phyloP scores from a whole-genome alignment of 2,113 vertebrate genomes.

The Psilopsiagon aurifrons region DNA sequence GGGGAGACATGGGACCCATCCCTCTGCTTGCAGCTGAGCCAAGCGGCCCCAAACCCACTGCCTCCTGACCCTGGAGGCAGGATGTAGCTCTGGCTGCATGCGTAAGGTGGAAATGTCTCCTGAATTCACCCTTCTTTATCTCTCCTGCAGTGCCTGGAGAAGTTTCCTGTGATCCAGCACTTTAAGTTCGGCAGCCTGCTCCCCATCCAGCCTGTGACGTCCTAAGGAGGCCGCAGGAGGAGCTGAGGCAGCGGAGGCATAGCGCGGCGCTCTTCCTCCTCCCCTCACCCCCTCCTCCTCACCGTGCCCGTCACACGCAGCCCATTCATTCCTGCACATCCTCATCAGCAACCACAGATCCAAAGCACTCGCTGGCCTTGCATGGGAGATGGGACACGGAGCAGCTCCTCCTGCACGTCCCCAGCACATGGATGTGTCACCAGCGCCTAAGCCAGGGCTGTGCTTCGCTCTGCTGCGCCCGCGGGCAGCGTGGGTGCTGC shows the following conservation, averaged over 20 bases:
- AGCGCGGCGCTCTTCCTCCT: constrained; percentile 5
- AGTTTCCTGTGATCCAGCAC: constrained; percentile 99
- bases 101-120: neutral
- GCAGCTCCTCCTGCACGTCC: neutral
- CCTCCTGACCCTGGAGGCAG: neutral
- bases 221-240: constrained; percentile 74
- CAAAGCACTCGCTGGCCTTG: neutral
- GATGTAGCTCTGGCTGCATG: neutral
- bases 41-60: neutral
- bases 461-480: fast-evolving
- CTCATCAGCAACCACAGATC: constrained; percentile 5
- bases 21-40: neutral
- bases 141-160: constrained; percentile 91
- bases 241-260: neutral
- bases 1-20: neutral
- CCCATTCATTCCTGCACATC: constrained; percentile 28
- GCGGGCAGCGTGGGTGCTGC: fast-evolving
- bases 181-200: constrained; percentile 98
- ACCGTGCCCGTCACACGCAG: neutral
- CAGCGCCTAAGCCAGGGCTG: neutral
- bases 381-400: constrained; percentile 24
- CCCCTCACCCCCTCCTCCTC: constrained; percentile 36
- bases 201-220: constrained; percentile 88
- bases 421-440: neutral
- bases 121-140: constrained; percentile 27